Conservation (phyloP, 2,113 vertebrate genomes). For the Octodon degus region DNA sequence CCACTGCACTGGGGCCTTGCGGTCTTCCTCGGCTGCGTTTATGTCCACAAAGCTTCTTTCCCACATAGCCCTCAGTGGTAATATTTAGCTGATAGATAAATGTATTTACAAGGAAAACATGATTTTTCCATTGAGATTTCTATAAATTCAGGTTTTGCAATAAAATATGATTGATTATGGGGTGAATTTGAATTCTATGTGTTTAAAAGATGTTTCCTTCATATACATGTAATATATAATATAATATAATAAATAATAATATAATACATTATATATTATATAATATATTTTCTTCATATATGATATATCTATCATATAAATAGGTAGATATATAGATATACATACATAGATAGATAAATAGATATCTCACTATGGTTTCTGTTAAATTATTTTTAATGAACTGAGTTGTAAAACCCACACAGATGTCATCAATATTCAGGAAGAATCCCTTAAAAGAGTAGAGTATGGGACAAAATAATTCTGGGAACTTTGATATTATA, state of each 20-base stretch:
- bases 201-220: background rate
- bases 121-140: background rate
- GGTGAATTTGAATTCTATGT: constrained; percentile 15
- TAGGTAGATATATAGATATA: no score
- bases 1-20: background rate
- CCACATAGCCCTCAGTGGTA: background rate
- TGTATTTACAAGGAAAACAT: background rate
- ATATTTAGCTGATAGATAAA: background rate
- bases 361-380: background rate
- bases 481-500: background rate
- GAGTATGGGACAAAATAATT: background rate
- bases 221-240: background rate
- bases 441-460: constrained; percentile 42
- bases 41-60: background rate
- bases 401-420: background rate
- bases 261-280: no score
- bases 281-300: no score
- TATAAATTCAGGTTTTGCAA: background rate
- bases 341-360: no score
- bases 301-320: no score
- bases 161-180: background rate
- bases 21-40: background rate
- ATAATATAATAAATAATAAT: no score
- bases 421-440: background rate
- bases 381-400: background rate